Evolutionary conservation across 2,888 invertebrate species (phyloP), one percentile per base, ranked within the genome.

Genomic region (Vesta saturnalis): DNA sequence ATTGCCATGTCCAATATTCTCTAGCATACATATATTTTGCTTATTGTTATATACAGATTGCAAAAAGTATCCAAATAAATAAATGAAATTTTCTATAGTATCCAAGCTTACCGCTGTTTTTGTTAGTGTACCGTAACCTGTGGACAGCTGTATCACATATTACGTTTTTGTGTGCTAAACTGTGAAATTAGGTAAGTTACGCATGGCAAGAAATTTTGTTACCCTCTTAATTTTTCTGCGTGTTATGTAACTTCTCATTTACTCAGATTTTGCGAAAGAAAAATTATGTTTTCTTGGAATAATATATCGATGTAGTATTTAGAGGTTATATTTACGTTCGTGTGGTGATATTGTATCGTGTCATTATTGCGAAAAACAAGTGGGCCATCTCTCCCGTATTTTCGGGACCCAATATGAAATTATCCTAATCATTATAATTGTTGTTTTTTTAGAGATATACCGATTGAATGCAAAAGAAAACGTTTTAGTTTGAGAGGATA

Each of bases 161-260:
- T 30, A 30, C 30, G 30, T 30, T 30, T 30, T 30, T 30, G 30
- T 30, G 30, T 30, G 30, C 10, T 30, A 30, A 30, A 30, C 30
- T 30, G 30, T 30, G 30, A 30, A 30, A 30, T 30, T 12, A 43
- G 5, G 12, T 43, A 43, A 43, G 43, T 43, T 43, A 2, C 14
- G 43, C 12, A 43, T 43, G 43, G 12, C 43, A 43, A 3, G 10
- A 5, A 43, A 43, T n/a, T 6, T 4, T 43, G 43, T 43, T 43
- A 43, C 43, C 43, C 43, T 12, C 4, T 6, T 12, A 43, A 43
- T 43, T 43, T 43, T 43, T 43, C 12, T 43, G 43, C 43, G 10
- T 43, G 43, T 43, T 43, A 43, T 43, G 10, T 43, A 43, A 43
- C 43, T 43, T 43, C n/a, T 43, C 43, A 43, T 43, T 43, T 43